Evolutionary conservation across 2,797 vertebrate species (phyloP), one percentile per base, ranked within the genome.

Genomic region (Esox lucius): DNA sequence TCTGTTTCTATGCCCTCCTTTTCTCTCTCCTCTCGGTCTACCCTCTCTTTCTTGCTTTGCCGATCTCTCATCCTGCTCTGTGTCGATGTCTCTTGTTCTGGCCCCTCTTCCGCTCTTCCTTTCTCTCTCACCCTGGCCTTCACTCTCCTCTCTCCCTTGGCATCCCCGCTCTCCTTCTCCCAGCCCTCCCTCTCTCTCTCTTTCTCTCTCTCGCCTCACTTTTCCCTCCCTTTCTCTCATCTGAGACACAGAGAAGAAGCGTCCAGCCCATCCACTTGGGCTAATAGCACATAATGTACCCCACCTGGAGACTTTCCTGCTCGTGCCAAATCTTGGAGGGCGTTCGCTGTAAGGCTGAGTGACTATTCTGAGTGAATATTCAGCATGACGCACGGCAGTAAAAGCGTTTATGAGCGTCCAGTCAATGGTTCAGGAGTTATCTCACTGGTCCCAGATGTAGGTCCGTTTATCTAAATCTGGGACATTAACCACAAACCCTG

Each of bases 401-500:
- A 85, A 88, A 82, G 4, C 49, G 81, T 88, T 86, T 81, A 81
- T 24, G 33, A 74, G 70, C 73, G 72, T 66, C 74, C 80, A 19
- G 78, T 86, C 81, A 81, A 75, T 67, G 39, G 72, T 82, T 76
- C 71, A 64, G 48, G 70, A 46, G 80, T 86, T 83, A 81, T 62
- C 28, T 78, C 76, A 68, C 72, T 3, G 39, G n/a, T 31, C 71
- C 77, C 2, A 8, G 72, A 31, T 31, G 28, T 31, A 31, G 28
- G 28, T 31, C 31, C 31, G 28, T 31, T 31, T 31, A 31, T 31
- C 28, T 1, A 31, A 31, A 1, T 1, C 28, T 31, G 28, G 28
- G 28, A 31, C 28, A 31, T 31, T 31, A 31, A 31, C 28, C 28
- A 31, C 28, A 31, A 31, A 31, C 28, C 13, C 49, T 51, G 49